Evolutionary conservation across 2,888 invertebrate species (phyloP).

Genomic region (Thymelicus sylvestris): DNA sequence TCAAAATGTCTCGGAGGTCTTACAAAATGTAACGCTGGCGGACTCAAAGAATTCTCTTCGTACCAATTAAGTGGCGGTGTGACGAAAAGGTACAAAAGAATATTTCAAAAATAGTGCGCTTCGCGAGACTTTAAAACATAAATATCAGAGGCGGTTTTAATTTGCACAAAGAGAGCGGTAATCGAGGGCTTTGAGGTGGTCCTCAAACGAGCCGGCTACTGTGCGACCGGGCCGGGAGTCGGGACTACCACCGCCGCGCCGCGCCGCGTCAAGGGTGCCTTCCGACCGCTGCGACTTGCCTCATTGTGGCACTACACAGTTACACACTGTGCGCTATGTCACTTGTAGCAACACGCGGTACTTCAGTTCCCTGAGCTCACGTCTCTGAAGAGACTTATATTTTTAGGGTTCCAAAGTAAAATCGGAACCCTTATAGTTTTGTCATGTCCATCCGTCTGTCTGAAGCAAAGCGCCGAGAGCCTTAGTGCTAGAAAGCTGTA

Average conservation of each 20-base stretch:
- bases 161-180: constrained; percentile 51
- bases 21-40: constrained; percentile 44
- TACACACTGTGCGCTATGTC: too few species aligned
- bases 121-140: constrained; percentile 57
- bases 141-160: constrained; percentile 63
- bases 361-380: too few species aligned
- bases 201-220: constrained; percentile 29
- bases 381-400: too few species aligned
- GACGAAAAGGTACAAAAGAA: constrained; percentile 47
- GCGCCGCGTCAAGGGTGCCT: constrained; percentile 11
- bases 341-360: too few species aligned
- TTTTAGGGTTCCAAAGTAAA: too few species aligned
- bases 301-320: not conserved
- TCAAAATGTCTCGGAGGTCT: constrained; percentile 40
- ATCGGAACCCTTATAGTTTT: too few species aligned
- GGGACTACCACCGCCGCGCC: constrained; percentile 10
- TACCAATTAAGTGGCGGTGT: constrained; percentile 58
- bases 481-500: too few species aligned
- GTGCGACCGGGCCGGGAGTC: constrained; percentile 14
- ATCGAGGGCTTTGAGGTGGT: constrained; percentile 38
- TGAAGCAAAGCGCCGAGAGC: too few species aligned
- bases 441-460: too few species aligned
- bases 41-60: constrained; percentile 45
- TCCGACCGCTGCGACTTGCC: constrained; percentile 1
- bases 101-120: constrained; percentile 46